These are phyloP conservation scores for Phainopepla nitens DNA, from an alignment of 2,113 vertebrate genomes.

Conservation along the genomic window DNA sequence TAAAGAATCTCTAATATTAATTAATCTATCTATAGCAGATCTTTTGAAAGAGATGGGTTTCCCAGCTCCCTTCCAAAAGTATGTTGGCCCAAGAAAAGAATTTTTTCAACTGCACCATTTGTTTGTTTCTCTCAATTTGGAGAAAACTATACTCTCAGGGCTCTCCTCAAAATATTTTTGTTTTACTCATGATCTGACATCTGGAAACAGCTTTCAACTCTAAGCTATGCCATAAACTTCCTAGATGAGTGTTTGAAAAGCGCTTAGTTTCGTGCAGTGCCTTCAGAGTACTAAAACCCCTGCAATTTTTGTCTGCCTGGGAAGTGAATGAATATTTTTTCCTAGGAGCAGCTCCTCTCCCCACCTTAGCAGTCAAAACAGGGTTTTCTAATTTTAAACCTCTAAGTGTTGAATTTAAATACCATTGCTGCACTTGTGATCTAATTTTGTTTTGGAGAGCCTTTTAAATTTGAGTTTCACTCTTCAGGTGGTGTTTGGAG, in stretches of 20 bases:
- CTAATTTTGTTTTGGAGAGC: background rate
- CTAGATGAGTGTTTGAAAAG: background rate
- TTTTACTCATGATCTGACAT: background rate
- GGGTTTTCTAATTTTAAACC: background rate
- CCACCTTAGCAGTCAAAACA: background rate
- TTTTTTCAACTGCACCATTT: background rate
- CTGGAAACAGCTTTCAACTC: background rate
- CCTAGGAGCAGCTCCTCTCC: background rate
- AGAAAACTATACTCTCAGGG: background rate
- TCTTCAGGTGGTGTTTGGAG: background rate
- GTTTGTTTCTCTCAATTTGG: background rate
- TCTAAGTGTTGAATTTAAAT: background rate
- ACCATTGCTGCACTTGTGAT: background rate
- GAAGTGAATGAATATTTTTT: background rate
- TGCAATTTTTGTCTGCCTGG: background rate
- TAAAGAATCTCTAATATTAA: background rate
- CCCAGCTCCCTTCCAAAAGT: background rate
- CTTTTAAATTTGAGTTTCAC: background rate
- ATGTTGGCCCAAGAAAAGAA: background rate
- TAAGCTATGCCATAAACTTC: background rate
- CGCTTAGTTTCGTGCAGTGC: background rate
- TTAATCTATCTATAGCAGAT: background rate
- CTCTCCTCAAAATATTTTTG: background rate
- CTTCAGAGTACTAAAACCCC: background rate
- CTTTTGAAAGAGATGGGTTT: background rate